These are phyloP conservation scores for Notospermus geniculatus DNA, from an alignment of 1,140 invertebrate genomes.

Conservation along the genomic window DNA sequence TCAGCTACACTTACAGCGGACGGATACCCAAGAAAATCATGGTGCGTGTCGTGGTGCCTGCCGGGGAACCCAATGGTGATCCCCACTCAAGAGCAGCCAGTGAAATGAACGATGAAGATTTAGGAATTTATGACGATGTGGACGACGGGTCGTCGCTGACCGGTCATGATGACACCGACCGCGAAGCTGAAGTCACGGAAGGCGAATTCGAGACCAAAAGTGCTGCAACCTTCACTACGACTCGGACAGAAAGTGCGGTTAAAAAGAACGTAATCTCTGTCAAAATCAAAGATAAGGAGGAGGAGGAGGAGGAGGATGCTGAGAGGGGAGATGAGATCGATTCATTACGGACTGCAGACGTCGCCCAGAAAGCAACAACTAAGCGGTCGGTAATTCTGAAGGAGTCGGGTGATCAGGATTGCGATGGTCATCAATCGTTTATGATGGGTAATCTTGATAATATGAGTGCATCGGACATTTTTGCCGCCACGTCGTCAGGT, in stretches of 20 bases:
- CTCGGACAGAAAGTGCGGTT: no score
- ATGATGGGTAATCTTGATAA: not conserved
- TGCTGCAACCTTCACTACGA: not conserved
- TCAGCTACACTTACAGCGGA: no score
- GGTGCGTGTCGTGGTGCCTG: no score
- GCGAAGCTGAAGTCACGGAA: not conserved
- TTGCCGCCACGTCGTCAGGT: not conserved
- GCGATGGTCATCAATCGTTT: not conserved
- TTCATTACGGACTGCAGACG: not conserved
- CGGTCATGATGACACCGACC: not conserved
- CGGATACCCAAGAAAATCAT: no score
- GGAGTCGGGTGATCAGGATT: not conserved
- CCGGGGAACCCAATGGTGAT: no score
- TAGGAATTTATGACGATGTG: slow-evolving; percentile 11
- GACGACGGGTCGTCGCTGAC: slow-evolving; percentile 2
- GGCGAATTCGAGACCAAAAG: not conserved
- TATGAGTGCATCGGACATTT: not conserved
- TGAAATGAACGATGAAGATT: not conserved
- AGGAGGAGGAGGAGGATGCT: not conserved
- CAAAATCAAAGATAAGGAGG: not conserved
- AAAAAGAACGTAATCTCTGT: no score
- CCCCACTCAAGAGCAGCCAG: no score
- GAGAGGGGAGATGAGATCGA: not conserved
- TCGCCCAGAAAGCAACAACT: not conserved
- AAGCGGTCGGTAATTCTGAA: not conserved